phyloP scores from a whole-genome alignment of 2,113 vertebrate species.

The Takifugu bimaculatus region DNA sequence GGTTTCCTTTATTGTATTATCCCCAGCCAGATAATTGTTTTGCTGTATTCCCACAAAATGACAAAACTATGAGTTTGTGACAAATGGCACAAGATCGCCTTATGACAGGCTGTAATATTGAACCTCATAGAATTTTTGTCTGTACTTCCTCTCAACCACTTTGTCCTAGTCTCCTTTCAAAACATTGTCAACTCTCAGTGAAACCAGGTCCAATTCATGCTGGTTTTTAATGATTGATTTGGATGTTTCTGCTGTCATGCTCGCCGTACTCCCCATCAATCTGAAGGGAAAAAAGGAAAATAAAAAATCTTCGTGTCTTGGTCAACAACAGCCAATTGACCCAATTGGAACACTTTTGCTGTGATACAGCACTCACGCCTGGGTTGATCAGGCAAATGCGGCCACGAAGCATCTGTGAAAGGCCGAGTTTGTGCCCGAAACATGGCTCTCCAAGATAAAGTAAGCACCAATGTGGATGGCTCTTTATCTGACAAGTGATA shows the following conservation, averaged over 20 bases:
- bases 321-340: too few relatives aligned
- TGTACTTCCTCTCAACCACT: not conserved
- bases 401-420: conserved; percentile 50
- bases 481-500: conserved; percentile 68
- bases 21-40: conserved; percentile 55
- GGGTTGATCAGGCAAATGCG: conserved; percentile 37
- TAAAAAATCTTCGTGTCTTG: too few relatives aligned
- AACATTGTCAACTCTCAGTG: conserved; percentile 29
- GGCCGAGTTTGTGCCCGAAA: conserved; percentile 55
- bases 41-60: conserved; percentile 42
- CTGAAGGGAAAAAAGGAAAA: conserved; percentile 7
- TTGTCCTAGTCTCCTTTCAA: conserved; percentile 9
- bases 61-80: conserved; percentile 46
- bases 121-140: conserved; percentile 23
- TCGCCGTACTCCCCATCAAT: conserved; percentile 44
- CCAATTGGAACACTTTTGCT: not conserved
- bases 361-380: conserved; percentile 29
- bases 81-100: conserved; percentile 24
- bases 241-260: conserved; percentile 41
- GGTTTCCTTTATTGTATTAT: conserved; percentile 53
- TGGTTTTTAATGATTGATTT: conserved; percentile 54
- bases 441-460: conserved; percentile 70
- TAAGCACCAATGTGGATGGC: conserved; percentile 46
- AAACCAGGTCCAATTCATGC: conserved; percentile 41
- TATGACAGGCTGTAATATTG: conserved; percentile 39